These are phyloP conservation scores for Cyrtonyx montezumae DNA, from an alignment of 2,113 vertebrate genomes.

Conservation along the genomic window DNA sequence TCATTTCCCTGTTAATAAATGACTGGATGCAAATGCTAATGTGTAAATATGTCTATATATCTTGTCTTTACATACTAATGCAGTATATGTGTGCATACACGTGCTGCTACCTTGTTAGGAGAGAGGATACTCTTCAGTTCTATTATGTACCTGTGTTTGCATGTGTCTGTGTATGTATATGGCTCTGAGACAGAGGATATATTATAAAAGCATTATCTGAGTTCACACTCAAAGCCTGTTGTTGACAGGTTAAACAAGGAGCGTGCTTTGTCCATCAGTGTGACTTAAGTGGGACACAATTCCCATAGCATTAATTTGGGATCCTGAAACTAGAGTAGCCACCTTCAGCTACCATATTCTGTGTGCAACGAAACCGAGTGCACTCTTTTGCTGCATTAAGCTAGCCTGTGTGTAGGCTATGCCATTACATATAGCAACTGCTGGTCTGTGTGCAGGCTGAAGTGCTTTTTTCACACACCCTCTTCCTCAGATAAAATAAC, in stretches of 20 bases:
- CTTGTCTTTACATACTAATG: not conserved
- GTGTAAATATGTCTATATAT: not conserved
- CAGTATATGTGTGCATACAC: not conserved
- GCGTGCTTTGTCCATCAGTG: not conserved
- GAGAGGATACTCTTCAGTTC: not conserved
- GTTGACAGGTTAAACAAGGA: not conserved
- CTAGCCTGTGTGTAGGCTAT: not conserved
- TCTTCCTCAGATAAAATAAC: not conserved
- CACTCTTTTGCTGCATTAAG: accelerated
- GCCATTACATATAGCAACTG: not conserved
- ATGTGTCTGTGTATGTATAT: not conserved
- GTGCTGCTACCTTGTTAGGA: not conserved
- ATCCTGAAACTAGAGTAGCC: not conserved
- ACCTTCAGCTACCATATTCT: not conserved
- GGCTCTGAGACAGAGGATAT: not conserved
- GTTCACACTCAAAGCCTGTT: not conserved
- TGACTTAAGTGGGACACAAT: not conserved
- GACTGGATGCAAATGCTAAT: not conserved
- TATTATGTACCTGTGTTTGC: not conserved
- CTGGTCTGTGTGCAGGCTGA: not conserved
- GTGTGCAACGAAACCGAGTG: not conserved
- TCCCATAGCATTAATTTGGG: not conserved
- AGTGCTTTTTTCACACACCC: not conserved
- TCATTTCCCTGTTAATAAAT: not conserved
- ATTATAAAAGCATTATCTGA: not conserved